phyloP scores from a whole-genome alignment of 2,888 invertebrate genomes.

The Aleiodes testaceus region DNA sequence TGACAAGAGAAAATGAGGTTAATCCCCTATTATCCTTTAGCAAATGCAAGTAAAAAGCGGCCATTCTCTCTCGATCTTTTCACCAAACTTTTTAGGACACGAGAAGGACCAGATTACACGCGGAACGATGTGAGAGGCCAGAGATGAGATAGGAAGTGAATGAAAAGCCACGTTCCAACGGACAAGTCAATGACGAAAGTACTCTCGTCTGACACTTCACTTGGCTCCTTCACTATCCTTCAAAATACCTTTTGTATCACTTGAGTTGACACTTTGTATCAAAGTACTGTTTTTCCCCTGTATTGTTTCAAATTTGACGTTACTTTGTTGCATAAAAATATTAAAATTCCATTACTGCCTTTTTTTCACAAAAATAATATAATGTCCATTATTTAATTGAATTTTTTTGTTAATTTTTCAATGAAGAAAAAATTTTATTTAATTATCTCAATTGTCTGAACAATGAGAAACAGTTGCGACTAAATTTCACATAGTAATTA shows the following conservation, averaged over 20 bases:
- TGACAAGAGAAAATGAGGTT: neutral
- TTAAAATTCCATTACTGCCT: no score
- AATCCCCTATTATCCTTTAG: constrained; percentile 1
- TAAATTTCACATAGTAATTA: neutral
- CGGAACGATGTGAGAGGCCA: neutral
- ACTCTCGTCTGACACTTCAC: neutral
- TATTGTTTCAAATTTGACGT: neutral
- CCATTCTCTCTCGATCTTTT: neutral
- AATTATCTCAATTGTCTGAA: no score
- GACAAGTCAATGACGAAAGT: neutral
- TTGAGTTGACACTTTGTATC: constrained; percentile 2
- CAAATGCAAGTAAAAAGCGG: constrained; percentile 1
- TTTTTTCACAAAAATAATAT: no score
- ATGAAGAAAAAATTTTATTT: no score
- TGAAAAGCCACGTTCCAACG: neutral
- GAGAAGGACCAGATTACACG: constrained; percentile 9
- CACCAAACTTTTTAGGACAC: neutral
- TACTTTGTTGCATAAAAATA: no score
- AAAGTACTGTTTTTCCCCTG: neutral
- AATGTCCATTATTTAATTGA: no score
- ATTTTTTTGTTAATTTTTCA: no score
- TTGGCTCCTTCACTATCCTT: neutral
- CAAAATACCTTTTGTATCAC: constrained; percentile 7
- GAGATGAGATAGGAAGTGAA: no score
- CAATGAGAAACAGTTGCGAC: neutral